Base-by-base conservation (phyloP, 1,140 invertebrate genomes). In the Cydia pomonella region DNA sequence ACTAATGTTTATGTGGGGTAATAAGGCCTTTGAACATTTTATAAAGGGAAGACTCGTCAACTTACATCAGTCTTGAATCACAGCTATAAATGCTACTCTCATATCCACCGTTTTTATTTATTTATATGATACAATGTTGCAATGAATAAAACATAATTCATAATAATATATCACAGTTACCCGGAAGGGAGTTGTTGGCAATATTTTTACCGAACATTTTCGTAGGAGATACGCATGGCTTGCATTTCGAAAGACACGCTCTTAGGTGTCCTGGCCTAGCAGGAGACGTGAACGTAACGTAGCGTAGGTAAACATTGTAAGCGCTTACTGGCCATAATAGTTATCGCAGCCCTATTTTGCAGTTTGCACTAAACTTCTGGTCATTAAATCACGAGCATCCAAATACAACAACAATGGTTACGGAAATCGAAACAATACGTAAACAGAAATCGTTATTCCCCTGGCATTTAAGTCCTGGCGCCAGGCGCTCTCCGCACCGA, bases 401-500 rank as follows among this genome's bases (percentile, higher is more conserved):
- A 59, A 59, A 59, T 23, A 59, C 9, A 53, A 53, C 7, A 53
- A 53, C 50, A 59, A 59, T 59, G 53, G 53, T 23, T 59, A 59
- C 53, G 53, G 53, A 59, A 59, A 59, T 21, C 3, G 10, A 69
- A 69, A 69, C 33, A 69, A 69, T 69, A 33, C 64, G 9, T 23
- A 59, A 59, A 69, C 16, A 33, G 64, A 33, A 69, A 66, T 66
- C 27, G 63, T 69, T 23, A 69, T 69, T 66, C 29, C n/a, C 6
- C 29, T 33, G 29, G 64, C 64, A 69, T 69, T 69, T n/a, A 33
- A 33, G 27, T 33, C 64, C 29, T 38, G 64, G 64, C 64, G 64
- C 64, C 64, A 33, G 63, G 63, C 63, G 63, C 62, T 66, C 63
- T 66, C 25, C 63, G 64, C 63, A 23, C 27, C n/a, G 64, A 69